phyloP scores from a whole-genome alignment of 2,797 vertebrate species.

The Notoglanidium macrostoma region DNA sequence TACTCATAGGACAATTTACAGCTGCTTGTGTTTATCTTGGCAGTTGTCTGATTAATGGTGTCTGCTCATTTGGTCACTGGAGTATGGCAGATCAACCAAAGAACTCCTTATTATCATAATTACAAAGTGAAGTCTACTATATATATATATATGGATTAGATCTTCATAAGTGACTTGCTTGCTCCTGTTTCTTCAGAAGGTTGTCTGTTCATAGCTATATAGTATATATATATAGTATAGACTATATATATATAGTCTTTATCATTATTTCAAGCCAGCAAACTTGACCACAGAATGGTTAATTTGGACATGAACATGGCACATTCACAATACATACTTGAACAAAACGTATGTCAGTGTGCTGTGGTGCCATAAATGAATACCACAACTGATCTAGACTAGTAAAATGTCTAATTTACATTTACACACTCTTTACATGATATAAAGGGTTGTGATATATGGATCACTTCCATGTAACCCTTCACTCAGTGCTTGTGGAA shows the following conservation, averaged over 20 bases:
- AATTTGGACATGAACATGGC: background rate
- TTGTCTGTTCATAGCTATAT: background rate
- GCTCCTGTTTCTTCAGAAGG: background rate
- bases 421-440: background rate
- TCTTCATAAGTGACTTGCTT: background rate
- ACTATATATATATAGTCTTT: background rate
- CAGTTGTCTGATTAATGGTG: conserved; percentile 21
- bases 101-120: background rate
- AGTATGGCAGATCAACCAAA: conserved; percentile 10
- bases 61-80: conserved; percentile 2
- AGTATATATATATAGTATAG: background rate
- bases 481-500: conserved; percentile 13
- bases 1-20: background rate
- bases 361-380: background rate
- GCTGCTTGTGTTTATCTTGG: conserved; percentile 6
- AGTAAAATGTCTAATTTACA: background rate
- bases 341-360: background rate
- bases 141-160: no score
- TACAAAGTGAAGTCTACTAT: background rate
- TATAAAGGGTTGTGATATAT: background rate
- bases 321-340: background rate
- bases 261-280: background rate
- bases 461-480: conserved; percentile 5
- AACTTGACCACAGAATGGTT: background rate
- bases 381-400: background rate